Base-by-base conservation (phyloP, 2,888 invertebrate species). In the Yponomeuta evonymella region DNA sequence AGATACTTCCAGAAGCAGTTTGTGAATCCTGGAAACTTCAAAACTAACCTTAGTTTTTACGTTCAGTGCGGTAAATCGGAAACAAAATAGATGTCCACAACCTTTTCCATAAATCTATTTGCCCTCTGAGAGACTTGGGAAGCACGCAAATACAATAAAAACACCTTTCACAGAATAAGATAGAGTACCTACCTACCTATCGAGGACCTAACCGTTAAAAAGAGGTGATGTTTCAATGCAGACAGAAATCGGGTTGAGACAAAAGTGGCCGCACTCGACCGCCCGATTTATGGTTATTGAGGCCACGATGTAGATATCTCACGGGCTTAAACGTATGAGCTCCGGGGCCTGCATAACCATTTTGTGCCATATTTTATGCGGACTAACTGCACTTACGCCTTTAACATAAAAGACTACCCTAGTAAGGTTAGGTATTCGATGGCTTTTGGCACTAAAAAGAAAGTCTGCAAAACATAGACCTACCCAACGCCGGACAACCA, bases 271-370 rank as follows among this genome's bases (percentile, higher is more conserved):
- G 36, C 62, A 69, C 51, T 67, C 69, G 51, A 11, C 69, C 51
- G n/a, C 66, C 36, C 67, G 76, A 83, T 83, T 82, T 82, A 83
- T 77, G 80, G 81, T 80, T 81, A 83, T 82, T 76, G 82, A 73
- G 72, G 70, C 62, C 69, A 68, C 75, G 74, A 73, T 76, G 76
- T 78, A 78, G 81, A 83, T 82, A 81, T 74, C 77, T 74, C 76
- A 72, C 75, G 6, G 36, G 51, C 48, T 73, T 23, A 23, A 81
- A 81, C 76, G 76, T 74, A 79, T 79, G 79, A 78, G 76, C 75
- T 75, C 74, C 74, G 70, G 73, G 71, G 73, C 74, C 72, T 70
- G 68, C 72, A 29, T 33, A 65, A 65, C 30, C 65, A 12, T 33
- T 65, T 30, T 65, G 65, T 29, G 11, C 65, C 65, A 65, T 65